phyloP scores from a whole-genome alignment of 1,140 invertebrate species.

The Euborellia annulipes region DNA sequence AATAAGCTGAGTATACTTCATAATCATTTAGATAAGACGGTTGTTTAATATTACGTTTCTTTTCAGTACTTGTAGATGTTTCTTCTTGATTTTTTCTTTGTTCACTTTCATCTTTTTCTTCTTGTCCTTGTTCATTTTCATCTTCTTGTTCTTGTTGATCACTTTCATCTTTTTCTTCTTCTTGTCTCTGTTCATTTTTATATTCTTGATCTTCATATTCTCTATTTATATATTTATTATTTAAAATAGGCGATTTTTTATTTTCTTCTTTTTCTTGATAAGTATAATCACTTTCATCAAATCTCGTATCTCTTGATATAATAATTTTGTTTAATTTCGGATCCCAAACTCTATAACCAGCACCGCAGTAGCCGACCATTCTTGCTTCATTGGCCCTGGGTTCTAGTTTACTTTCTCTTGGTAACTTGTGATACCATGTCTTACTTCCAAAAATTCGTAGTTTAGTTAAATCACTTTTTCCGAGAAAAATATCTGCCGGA shows the following conservation, averaged over 20 bases:
- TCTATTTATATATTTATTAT: not conserved
- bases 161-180: not conserved
- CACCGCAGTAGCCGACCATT: not conserved
- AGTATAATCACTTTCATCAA: not conserved
- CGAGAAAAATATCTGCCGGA: conserved; percentile 6
- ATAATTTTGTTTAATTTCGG: not conserved
- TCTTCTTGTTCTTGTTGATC: not conserved
- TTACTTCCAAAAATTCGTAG: not conserved
- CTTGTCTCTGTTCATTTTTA: not conserved
- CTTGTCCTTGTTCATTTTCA: not conserved
- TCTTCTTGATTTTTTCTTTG: not conserved
- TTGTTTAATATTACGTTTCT: no score
- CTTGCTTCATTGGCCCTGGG: not conserved
- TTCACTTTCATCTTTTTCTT: not conserved
- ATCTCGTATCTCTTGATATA: not conserved
- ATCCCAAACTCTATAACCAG: conserved; percentile 1
- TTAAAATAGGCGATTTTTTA: not conserved
- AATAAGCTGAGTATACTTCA: no score
- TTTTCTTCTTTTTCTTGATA: not conserved
- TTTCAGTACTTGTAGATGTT: no score
- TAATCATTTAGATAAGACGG: no score
- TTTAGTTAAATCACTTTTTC: not conserved
- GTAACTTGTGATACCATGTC: not conserved
- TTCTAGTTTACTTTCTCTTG: not conserved
- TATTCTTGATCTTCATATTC: not conserved